Evolutionary conservation across 2,113 vertebrate species (phyloP).

Genomic region (Centropus unirufus): DNA sequence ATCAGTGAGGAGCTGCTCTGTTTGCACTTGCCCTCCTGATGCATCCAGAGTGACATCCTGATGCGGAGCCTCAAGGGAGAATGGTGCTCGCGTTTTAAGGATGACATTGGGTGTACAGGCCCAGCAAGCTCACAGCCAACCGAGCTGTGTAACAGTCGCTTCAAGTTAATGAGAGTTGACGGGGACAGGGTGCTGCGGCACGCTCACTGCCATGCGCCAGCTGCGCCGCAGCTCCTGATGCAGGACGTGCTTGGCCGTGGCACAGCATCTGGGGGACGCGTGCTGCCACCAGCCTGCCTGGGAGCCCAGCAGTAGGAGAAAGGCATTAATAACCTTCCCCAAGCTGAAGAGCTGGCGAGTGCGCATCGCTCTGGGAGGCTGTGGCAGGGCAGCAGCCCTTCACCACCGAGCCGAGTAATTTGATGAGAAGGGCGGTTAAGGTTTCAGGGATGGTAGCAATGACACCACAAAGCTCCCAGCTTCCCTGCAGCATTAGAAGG

Average conservation of each 20-base stretch:
- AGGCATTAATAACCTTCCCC: not conserved
- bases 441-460: rapidly evolving
- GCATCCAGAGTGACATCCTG: not conserved
- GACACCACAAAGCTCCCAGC: not conserved
- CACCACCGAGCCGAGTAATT: not conserved
- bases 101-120: not conserved
- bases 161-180: not conserved
- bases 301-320: not conserved
- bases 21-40: not conserved
- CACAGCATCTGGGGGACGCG: not conserved
- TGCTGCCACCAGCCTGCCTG: not conserved
- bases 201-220: not conserved
- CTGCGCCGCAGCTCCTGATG: not conserved
- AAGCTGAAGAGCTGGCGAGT: rapidly evolving
- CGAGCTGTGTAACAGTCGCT: not conserved
- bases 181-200: not conserved
- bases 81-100: not conserved
- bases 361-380: rapidly evolving
- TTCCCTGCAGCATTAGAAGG: not conserved
- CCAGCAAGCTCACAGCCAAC: rapidly evolving
- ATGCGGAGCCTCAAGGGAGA: not conserved
- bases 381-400: not conserved
- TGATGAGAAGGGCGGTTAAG: not conserved
- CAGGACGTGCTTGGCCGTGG: not conserved
- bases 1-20: not conserved